A percentile compares a stretch with the other conserved stretches of the same genome.
Evolutionary conservation across 1,140 invertebrate genomes (phyloP).

Genomic region (Eufriesea mexicana): DNA sequence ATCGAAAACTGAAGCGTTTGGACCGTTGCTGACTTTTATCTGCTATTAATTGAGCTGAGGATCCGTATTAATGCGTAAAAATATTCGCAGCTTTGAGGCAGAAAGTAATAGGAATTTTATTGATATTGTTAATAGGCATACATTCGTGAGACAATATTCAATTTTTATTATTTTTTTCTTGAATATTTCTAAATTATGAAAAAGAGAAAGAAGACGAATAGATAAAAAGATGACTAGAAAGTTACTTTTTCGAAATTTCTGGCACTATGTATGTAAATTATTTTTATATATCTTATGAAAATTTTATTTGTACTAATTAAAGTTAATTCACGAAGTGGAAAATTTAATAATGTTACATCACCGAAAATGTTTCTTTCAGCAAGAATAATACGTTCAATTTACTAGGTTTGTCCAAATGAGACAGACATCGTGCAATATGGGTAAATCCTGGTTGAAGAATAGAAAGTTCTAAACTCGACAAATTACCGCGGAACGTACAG

Average conservation of each 20-base stretch:
- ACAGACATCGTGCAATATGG: no score
- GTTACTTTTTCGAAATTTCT: no score
- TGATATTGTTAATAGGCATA: not conserved
- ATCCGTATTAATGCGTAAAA: not conserved
- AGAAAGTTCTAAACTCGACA: not conserved
- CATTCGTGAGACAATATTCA: no score
- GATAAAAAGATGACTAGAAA: no score
- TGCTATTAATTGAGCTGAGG: not conserved
- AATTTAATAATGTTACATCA: not conserved
- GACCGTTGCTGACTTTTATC: not conserved
- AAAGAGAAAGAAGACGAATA: no score
- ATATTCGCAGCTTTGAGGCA: not conserved
- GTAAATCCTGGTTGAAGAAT: conserved; percentile 10
- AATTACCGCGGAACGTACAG: conserved; percentile 11
- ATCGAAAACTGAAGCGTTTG: not conserved
- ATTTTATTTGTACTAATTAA: not conserved
- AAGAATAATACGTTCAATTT: not conserved
- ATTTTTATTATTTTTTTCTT: no score
- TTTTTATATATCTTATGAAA: not conserved
- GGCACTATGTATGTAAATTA: no score
- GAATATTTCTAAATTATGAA: no score
- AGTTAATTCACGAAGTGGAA: not conserved
- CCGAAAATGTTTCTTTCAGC: not conserved
- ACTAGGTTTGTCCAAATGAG: not conserved
- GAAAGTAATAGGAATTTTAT: not conserved